These are phyloP conservation scores for Emesis russula DNA, from an alignment of 2,888 invertebrate genomes.

Conservation along the genomic window DNA sequence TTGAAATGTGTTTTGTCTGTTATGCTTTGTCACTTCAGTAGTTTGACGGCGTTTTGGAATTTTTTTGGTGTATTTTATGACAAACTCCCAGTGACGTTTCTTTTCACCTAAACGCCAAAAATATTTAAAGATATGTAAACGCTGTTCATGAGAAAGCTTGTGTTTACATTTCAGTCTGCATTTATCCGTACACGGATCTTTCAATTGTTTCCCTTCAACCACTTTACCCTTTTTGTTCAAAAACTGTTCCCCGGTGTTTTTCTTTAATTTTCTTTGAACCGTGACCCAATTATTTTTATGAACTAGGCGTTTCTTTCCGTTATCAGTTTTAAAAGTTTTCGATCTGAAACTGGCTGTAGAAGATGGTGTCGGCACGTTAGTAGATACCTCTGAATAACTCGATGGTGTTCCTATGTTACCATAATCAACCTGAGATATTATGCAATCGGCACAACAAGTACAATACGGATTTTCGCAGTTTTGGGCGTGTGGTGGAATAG, in stretches of 20 bases:
- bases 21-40: slow-evolving; percentile 52
- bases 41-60: slow-evolving; percentile 34
- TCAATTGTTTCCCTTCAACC: no score
- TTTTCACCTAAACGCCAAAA: slow-evolving; percentile 64
- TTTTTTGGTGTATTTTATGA: slow-evolving; percentile 57
- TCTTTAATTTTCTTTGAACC: slow-evolving; percentile 50
- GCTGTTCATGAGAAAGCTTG: slow-evolving; percentile 52
- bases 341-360: slow-evolving; percentile 36
- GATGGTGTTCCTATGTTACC: slow-evolving; percentile 11
- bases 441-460: slow-evolving; percentile 27
- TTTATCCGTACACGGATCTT: not conserved
- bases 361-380: slow-evolving; percentile 32
- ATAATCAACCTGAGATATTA: slow-evolving; percentile 14
- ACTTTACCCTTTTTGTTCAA: no score
- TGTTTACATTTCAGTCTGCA: slow-evolving; percentile 51
- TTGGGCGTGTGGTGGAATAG: slow-evolving; percentile 27
- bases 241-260: not conserved
- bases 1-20: slow-evolving; percentile 58
- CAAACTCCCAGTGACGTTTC: slow-evolving; percentile 67
- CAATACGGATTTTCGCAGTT: slow-evolving; percentile 24
- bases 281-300: slow-evolving; percentile 31
- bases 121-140: slow-evolving; percentile 56
- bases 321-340: slow-evolving; percentile 13
- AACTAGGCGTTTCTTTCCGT: slow-evolving; percentile 28
- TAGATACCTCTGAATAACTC: slow-evolving; percentile 32